These are phyloP conservation scores for Cichladusa arquata DNA, from an alignment of 2,113 vertebrate species.

Conservation along the genomic window DNA sequence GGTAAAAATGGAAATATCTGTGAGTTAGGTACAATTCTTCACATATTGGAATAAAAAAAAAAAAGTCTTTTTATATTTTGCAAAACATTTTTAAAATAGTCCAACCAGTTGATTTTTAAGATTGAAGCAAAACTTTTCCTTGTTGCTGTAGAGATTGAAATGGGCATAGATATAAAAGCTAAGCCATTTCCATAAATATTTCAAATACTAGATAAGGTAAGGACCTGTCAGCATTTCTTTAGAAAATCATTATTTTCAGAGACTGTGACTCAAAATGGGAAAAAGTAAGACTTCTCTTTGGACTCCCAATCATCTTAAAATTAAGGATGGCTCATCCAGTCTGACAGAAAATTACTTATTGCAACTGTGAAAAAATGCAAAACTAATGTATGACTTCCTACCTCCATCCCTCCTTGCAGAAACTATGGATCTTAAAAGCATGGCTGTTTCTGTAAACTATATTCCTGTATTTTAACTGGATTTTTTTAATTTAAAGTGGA, in stretches of 20 bases:
- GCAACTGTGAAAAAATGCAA: neutral
- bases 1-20: neutral
- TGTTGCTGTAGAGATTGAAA: neutral
- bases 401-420: neutral
- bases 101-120: neutral
- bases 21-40: neutral
- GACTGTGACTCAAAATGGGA: neutral
- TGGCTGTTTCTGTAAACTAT: neutral
- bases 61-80: neutral
- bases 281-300: neutral
- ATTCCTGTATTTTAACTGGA: neutral
- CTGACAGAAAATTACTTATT: neutral
- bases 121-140: neutral
- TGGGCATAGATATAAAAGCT: neutral
- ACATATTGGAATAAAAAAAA: neutral
- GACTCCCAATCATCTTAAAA: neutral
- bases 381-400: neutral
- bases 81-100: neutral
- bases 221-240: neutral
- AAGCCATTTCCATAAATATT: constrained; percentile 3
- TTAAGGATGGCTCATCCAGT: neutral
- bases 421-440: neutral
- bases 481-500: neutral
- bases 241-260: constrained; percentile 15
- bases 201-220: neutral